Evolutionary conservation across 2,888 invertebrate genomes (phyloP).

Genomic region (Drosophila hamatofila): DNA sequence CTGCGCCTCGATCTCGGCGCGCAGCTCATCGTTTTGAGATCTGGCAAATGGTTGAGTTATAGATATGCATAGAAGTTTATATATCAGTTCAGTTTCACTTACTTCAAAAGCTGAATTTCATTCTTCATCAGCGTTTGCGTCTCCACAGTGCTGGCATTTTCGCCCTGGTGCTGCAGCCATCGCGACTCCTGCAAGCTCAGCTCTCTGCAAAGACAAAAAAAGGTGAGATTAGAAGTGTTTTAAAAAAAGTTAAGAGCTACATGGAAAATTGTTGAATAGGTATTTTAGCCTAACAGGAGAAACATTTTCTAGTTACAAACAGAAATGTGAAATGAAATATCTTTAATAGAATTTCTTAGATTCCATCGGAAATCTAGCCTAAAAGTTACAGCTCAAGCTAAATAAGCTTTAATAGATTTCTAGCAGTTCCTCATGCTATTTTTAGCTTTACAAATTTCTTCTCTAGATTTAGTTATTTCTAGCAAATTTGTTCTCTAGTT

Average conservation of each 20-base stretch:
- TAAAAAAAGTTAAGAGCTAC: background rate
- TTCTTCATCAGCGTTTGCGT: constrained; percentile 91
- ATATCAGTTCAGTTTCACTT: constrained; percentile 71
- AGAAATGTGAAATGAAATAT: no score
- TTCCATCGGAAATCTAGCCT: no score
- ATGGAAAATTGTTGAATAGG: background rate
- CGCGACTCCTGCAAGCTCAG: constrained; percentile 90
- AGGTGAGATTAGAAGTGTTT: background rate
- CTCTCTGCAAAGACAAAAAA: constrained; percentile 87
- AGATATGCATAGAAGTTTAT: background rate
- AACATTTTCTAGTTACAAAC: no score
- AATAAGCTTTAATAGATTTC: no score
- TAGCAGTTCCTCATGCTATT: no score
- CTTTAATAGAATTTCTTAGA: no score
- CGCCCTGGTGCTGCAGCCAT: constrained; percentile 92
- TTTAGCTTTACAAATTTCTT: no score
- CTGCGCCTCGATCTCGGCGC: constrained; percentile 94
- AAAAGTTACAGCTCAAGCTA: no score
- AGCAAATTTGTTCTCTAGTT: no score
- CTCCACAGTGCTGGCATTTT: constrained; percentile 92
- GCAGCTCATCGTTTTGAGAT: constrained; percentile 88
- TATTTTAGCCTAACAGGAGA: background rate
- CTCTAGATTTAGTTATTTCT: no score
- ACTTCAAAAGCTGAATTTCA: constrained; percentile 93
- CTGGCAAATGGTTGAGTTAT: constrained; percentile 68